Percentiles rank a stretch among this genome's conserved stretches.
Evolutionary conservation across 1,140 invertebrate genomes (phyloP).

Genomic region (Scylla paramamosain): DNA sequence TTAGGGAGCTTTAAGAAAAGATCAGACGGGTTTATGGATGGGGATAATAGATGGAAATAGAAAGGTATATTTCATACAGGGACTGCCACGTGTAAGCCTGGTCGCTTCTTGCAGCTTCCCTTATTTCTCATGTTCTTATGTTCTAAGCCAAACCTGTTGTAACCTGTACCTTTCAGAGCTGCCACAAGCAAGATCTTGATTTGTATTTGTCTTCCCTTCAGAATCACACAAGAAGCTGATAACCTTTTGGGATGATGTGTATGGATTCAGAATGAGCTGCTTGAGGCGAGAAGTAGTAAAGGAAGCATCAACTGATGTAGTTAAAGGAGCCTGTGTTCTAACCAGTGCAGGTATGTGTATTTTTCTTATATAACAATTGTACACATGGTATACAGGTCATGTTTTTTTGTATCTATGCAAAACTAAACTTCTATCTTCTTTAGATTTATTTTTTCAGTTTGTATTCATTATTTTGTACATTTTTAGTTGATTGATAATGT

Average conservation of each 20-base stretch:
- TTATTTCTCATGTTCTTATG: too few relatives aligned
- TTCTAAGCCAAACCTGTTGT: too few relatives aligned
- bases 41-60: too few relatives aligned
- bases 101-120: too few relatives aligned
- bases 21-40: too few relatives aligned
- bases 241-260: conserved; percentile 97
- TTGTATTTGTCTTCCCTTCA: conserved; percentile 76
- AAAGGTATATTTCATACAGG: too few relatives aligned
- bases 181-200: too few relatives aligned
- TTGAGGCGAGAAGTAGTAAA: conserved; percentile 93
- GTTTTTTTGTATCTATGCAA: not conserved
- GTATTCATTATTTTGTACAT: not conserved
- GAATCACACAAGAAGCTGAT: conserved; percentile 88
- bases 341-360: conserved; percentile 82
- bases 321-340: conserved; percentile 88
- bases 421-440: not conserved
- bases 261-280: conserved; percentile 97
- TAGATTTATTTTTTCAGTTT: not conserved
- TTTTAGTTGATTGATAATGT: too few relatives aligned
- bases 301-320: conserved; percentile 94
- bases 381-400: not conserved
- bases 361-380: not conserved
- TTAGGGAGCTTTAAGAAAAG: too few relatives aligned
- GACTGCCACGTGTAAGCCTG: too few relatives aligned
- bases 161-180: too few relatives aligned